phyloP scores from a whole-genome alignment of 2,113 vertebrate genomes.

The Pontoporia blainvillei region DNA sequence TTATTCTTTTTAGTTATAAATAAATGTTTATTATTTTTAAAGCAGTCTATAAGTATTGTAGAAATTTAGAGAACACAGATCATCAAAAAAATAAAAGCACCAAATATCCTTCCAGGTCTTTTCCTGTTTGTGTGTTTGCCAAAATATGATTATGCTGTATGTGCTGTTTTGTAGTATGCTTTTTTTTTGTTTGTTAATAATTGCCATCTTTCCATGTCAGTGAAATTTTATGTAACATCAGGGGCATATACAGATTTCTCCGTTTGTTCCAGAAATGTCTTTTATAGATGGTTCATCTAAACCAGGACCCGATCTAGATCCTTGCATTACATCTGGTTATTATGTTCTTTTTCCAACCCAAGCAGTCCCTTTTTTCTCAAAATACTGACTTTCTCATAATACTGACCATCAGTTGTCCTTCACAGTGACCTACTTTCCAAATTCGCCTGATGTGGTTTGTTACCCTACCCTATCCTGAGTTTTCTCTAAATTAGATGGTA shows the following conservation, averaged over 20 bases:
- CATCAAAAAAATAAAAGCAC: conserved; percentile 24
- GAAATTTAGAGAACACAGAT: conserved; percentile 31
- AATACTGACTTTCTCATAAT: background rate
- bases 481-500: conserved; percentile 3
- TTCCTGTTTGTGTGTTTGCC: background rate
- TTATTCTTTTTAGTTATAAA: background rate
- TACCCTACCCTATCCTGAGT: background rate
- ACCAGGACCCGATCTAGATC: background rate
- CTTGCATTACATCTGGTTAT: background rate
- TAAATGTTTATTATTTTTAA: conserved; percentile 29
- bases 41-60: background rate
- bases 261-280: conserved; percentile 31
- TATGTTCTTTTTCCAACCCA: background rate
- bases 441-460: background rate
- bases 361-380: background rate
- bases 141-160: background rate
- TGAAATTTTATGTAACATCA: conserved; percentile 43
- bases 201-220: conserved; percentile 32
- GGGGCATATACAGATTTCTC: conserved; percentile 3
- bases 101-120: background rate
- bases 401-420: background rate
- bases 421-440: background rate
- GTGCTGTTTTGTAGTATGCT: conserved; percentile 36
- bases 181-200: conserved; percentile 25
- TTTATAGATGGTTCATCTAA: conserved; percentile 4